phyloP scores from a whole-genome alignment of 1,140 invertebrate species.

The Linepithema humile region DNA sequence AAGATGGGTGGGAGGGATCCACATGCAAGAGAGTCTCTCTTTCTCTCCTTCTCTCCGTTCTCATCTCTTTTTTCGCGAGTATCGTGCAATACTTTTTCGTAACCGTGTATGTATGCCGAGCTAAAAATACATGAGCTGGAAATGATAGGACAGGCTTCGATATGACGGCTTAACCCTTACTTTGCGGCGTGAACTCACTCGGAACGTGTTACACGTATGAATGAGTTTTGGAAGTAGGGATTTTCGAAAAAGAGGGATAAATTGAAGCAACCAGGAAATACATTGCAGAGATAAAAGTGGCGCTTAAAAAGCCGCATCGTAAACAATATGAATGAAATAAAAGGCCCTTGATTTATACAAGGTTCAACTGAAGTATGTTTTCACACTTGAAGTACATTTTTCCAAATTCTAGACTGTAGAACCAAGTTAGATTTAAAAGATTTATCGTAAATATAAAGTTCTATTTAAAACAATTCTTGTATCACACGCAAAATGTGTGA shows the following conservation, averaged over 20 bases:
- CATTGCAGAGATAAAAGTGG: background rate
- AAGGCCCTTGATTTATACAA: background rate
- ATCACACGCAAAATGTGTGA: too few relatives aligned
- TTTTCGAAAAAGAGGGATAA: background rate
- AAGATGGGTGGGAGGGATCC: background rate
- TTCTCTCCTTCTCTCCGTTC: background rate
- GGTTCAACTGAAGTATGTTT: background rate
- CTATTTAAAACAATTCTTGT: background rate
- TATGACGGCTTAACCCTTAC: slow-evolving; percentile 10
- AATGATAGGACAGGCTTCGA: background rate
- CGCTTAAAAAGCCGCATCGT: background rate
- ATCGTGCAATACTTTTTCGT: background rate
- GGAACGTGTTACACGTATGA: background rate
- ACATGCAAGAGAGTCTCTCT: background rate
- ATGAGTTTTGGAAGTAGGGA: background rate
- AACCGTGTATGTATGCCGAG: slow-evolving; percentile 3
- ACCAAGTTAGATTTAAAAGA: too few relatives aligned
- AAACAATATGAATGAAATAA: background rate
- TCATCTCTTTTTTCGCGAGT: too few relatives aligned
- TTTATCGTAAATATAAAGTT: background rate
- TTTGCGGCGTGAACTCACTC: background rate
- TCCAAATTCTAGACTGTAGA: too few relatives aligned
- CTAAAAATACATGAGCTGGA: slow-evolving; percentile 29
- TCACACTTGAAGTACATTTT: background rate
- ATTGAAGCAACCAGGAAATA: background rate